Conservation (phyloP, 2,113 vertebrate species). For the Dipodomys stephensi region DNA sequence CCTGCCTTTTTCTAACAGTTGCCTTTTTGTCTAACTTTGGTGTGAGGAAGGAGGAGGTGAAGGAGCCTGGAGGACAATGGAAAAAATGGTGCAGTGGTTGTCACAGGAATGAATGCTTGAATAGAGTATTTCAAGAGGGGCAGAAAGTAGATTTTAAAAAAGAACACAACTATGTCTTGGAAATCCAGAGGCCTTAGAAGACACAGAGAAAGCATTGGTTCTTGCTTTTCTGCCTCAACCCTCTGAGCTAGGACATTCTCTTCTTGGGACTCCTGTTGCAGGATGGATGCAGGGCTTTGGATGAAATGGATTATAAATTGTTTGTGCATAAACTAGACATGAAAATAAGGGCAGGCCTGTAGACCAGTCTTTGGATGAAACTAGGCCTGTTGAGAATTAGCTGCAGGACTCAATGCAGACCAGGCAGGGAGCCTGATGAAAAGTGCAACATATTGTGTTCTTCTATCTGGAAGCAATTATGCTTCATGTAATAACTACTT, state of each 20-base stretch:
- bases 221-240: background rate
- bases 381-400: conserved; percentile 21
- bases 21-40: conserved; percentile 57
- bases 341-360: background rate
- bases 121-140: conserved; percentile 34
- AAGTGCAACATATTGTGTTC: background rate
- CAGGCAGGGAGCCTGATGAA: background rate
- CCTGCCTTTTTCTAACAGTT: conserved; percentile 49
- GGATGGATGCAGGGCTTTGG: background rate
- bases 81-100: background rate
- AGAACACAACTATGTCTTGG: conserved; percentile 32
- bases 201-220: background rate
- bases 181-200: conserved; percentile 27
- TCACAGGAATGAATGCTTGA: conserved; percentile 9
- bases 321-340: conserved; percentile 28
- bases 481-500: conserved; percentile 2
- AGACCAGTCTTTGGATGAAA: background rate
- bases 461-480: conserved; percentile 50
- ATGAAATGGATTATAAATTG: conserved; percentile 31
- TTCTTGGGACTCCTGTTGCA: background rate
- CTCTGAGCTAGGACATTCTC: background rate
- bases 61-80: background rate
- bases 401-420: background rate
- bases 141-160: conserved; percentile 47
- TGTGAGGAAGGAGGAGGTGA: conserved; percentile 3